A percentile compares a stretch with the other conserved stretches of the same genome.
Conservation (phyloP, 2,888 invertebrate species). For the Drosophila hawaiiensis region DNA sequence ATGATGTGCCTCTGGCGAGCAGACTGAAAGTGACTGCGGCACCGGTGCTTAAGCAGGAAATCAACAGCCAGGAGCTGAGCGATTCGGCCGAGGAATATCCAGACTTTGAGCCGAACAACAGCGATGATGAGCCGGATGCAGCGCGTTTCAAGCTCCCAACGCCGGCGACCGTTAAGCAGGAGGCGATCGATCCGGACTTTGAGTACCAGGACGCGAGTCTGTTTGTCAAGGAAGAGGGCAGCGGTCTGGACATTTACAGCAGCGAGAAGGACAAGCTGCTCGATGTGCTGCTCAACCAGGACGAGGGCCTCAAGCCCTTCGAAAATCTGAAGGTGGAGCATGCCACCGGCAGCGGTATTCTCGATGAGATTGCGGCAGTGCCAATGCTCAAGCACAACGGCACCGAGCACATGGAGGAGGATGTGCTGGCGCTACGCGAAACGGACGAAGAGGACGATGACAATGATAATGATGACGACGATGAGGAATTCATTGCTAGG, state of each 20-base stretch:
- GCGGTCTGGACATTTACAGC: conserved; percentile 71
- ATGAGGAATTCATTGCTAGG: conserved; percentile 2
- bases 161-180: conserved; percentile 67
- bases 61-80: conserved; percentile 51
- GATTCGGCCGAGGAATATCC: conserved; percentile 78
- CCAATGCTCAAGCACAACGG: conserved; percentile 67
- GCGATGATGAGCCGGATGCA: conserved; percentile 68
- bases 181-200: conserved; percentile 64
- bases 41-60: conserved; percentile 54
- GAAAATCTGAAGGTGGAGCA: conserved; percentile 72
- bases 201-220: conserved; percentile 72
- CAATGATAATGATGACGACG: conserved; percentile 22
- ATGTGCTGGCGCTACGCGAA: conserved; percentile 70
- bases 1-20: conserved; percentile 67
- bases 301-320: conserved; percentile 67
- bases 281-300: conserved; percentile 73
- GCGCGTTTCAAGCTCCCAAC: conserved; percentile 56
- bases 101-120: conserved; percentile 71
- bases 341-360: conserved; percentile 54
- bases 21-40: conserved; percentile 48
- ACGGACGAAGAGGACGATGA: conserved; percentile 40
- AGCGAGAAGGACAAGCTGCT: conserved; percentile 80
- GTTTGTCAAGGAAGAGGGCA: conserved; percentile 75
- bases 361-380: conserved; percentile 80
- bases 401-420: conserved; percentile 65